These are phyloP conservation scores for Hippocampus abdominalis DNA, from an alignment of 2,113 vertebrate species.

Conservation along the genomic window DNA sequence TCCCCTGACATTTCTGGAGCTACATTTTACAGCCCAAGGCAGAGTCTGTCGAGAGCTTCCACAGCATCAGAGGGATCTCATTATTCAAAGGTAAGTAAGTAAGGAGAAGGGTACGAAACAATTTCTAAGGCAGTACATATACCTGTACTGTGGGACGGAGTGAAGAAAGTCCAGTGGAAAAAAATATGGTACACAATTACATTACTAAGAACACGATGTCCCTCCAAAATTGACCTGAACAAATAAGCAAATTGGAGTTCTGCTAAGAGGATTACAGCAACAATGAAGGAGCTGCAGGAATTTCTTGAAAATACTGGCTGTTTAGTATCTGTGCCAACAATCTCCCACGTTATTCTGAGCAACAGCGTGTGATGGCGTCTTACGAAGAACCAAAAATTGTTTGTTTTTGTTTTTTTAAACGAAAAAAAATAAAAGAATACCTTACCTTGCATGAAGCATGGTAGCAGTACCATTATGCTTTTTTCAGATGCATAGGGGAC, in stretches of 20 bases:
- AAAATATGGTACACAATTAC: too few relatives aligned
- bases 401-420: too few relatives aligned
- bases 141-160: background rate
- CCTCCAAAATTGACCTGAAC: background rate
- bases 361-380: background rate
- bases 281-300: background rate
- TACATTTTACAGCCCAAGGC: too few relatives aligned
- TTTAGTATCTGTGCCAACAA: background rate
- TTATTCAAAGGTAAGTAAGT: background rate
- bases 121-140: background rate
- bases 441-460: background rate
- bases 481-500: background rate
- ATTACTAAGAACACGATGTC: background rate
- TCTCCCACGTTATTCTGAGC: conserved; percentile 13
- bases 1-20: too few relatives aligned
- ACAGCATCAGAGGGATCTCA: background rate
- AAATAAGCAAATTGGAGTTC: background rate
- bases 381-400: background rate
- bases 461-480: background rate
- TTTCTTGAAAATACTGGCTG: background rate
- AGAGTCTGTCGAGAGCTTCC: background rate
- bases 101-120: background rate
- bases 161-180: background rate
- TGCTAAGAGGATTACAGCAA: background rate
- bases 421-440: background rate